These are phyloP conservation scores for Xestia xanthographa DNA, from an alignment of 2,888 invertebrate species.

Conservation along the genomic window DNA sequence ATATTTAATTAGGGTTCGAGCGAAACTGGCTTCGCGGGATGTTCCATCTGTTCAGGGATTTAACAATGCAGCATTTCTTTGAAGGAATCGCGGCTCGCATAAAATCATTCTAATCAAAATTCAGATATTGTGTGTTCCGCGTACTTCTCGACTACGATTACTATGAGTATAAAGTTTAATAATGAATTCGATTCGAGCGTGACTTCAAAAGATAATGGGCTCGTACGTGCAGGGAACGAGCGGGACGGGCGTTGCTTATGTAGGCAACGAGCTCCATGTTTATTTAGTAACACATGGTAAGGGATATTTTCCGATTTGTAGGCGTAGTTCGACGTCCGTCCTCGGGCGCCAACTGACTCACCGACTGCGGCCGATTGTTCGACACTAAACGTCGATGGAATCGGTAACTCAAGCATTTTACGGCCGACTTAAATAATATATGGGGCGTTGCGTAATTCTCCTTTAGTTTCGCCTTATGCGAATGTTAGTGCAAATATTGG, in stretches of 20 bases:
- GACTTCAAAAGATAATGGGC: conserved; percentile 74
- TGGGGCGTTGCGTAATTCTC: conserved; percentile 87
- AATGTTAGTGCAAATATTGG: conserved; percentile 79
- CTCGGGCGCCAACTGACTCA: conserved; percentile 87
- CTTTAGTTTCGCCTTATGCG: conserved; percentile 79
- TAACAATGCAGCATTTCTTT: conserved; percentile 81
- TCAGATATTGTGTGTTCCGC: conserved; percentile 78
- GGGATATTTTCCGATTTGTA: conserved; percentile 82
- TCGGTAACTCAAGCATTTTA: conserved; percentile 89
- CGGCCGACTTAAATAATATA: conserved; percentile 86
- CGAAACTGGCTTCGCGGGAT: conserved; percentile 77
- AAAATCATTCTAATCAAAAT: conserved; percentile 83
- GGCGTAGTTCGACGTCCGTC: conserved; percentile 83
- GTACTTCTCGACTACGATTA: conserved; percentile 71
- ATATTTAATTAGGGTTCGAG: conserved; percentile 85
- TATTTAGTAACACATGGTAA: conserved; percentile 80
- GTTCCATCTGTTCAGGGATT: conserved; percentile 78
- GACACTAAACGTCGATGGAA: conserved; percentile 87
- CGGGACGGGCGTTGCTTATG: conserved; percentile 64
- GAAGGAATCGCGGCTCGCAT: conserved; percentile 79
- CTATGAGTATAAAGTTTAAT: conserved; percentile 72
- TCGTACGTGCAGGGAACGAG: conserved; percentile 61
- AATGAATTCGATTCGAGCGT: conserved; percentile 75
- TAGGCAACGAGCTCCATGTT: conserved; percentile 69
- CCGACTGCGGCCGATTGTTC: conserved; percentile 85